Conservation (phyloP, 2,888 invertebrate genomes). For the Lasioglossum lativentre region DNA sequence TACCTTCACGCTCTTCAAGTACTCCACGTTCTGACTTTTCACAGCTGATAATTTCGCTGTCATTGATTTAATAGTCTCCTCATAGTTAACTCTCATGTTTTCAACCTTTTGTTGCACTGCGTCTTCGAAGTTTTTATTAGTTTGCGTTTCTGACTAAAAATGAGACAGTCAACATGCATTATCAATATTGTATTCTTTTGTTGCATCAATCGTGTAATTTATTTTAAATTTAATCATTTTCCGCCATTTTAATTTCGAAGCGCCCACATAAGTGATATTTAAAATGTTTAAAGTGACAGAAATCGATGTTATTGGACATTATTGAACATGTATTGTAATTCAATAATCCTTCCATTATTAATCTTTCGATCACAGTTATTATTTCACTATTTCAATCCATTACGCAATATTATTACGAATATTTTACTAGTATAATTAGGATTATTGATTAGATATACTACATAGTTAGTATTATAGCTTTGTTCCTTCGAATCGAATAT, state of each 20-base stretch:
- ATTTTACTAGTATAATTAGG: background rate
- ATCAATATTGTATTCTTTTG: background rate
- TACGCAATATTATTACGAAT: background rate
- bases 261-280: too few species aligned
- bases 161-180: background rate
- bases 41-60: slow-evolving; percentile 15
- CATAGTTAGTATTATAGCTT: background rate
- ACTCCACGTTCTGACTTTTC: slow-evolving; percentile 40
- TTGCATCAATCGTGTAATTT: background rate
- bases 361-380: background rate
- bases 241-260: too few species aligned
- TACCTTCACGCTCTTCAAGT: slow-evolving; percentile 52
- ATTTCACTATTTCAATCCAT: background rate
- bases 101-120: slow-evolving; percentile 24
- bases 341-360: background rate
- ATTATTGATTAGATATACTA: background rate
- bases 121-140: slow-evolving; percentile 35
- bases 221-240: too few species aligned
- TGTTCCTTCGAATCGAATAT: background rate
- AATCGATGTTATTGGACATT: background rate
- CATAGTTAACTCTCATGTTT: slow-evolving; percentile 29
- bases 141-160: slow-evolving; percentile 35
- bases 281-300: too few species aligned
- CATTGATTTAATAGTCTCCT: slow-evolving; percentile 34
- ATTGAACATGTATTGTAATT: background rate